Base-by-base conservation (phyloP, 2,113 vertebrate genomes). In the Pteropus alecto region DNA sequence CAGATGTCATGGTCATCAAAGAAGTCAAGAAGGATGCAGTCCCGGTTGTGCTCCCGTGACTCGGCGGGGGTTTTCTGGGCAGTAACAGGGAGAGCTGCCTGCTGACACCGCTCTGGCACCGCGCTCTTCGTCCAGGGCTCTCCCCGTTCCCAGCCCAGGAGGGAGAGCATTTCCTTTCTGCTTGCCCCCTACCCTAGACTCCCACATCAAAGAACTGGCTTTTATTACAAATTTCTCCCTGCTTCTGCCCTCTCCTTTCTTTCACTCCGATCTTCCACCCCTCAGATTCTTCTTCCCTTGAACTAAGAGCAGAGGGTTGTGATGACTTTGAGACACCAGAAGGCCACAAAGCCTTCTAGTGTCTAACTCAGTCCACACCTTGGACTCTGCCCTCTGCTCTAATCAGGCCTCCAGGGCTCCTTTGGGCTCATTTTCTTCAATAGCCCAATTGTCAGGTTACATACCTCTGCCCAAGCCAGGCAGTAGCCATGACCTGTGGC, bases 1-100 rank as follows among this genome's bases (percentile, higher is more conserved):
- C 99, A 99, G 97, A 99, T 99, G 98, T 99, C 99, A 0, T 99
- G 99, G 98, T 99, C 99, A 0, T 99, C 99, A 0, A 99, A 99
- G 98, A 99, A 99, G 18, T 98, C 98, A 0, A 99, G 99, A 97
- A 99, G 98, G 98, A 99, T 99, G 92, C 99, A 99, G 96, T 99
- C 99, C 0, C 99, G 98, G 98, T 99, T 99, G 98, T 99, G 99
- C 94, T 99, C 99, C 5, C 99, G 99, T 2, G 99, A 99, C 98
- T 99, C 99, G 0, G 99, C 99, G 0, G 99, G 99, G 0, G 99
- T 99, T 99, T 99, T 99, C 99, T 99, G 98, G 7, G 63, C 73
- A 79, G 58, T n/a, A 7, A 58, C 19, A 18, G 58, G 16, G 41
- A 30, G 21, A 33, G 28, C 24, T 3, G 19, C 51, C n/a, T 33